Evolutionary conservation across 2,888 invertebrate species (phyloP).

Genomic region (Cheilosia pagana): DNA sequence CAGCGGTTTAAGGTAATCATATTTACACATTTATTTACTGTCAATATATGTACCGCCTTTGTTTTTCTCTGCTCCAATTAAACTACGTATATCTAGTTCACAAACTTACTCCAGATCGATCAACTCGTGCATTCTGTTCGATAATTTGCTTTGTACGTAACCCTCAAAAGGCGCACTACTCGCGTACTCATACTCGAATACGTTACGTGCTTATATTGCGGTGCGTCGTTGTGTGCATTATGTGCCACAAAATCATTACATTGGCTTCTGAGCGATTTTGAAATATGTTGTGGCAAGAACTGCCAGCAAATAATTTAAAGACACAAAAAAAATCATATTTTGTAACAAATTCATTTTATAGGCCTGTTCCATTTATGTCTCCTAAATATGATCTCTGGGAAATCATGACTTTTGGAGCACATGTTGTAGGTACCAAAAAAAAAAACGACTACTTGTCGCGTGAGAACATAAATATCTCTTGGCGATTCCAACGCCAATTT

Average conservation of each 20-base stretch:
- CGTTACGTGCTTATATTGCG: neutral
- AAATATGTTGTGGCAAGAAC: conserved; percentile 62
- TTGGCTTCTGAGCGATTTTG: conserved; percentile 66
- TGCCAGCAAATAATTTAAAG: conserved; percentile 37
- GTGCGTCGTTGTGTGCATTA: conserved; percentile 45
- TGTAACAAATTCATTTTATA: conserved; percentile 63
- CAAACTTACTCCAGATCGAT: conserved; percentile 41
- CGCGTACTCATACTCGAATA: neutral
- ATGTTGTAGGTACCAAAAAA: neutral
- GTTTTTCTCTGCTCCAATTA: conserved; percentile 51
- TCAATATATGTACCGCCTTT: conserved; percentile 22
- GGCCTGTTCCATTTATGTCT: conserved; percentile 53
- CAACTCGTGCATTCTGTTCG: conserved; percentile 28
- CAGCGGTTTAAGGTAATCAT: conserved; percentile 54
- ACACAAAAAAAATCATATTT: conserved; percentile 35
- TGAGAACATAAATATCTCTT: conserved; percentile 28
- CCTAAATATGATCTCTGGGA: conserved; percentile 31
- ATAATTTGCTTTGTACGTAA: conserved; percentile 20
- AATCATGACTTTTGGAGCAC: conserved; percentile 30
- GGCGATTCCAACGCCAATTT: conserved; percentile 3
- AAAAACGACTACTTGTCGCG: conserved; percentile 35
- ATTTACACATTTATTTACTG: conserved; percentile 37
- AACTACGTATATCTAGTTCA: conserved; percentile 16
- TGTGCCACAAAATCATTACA: conserved; percentile 68
- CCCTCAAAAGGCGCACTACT: conserved; percentile 5